Evolutionary conservation across 2,888 invertebrate genomes (phyloP), one percentile per base, ranked within the genome.

Genomic region (Brachylomia viminalis): DNA sequence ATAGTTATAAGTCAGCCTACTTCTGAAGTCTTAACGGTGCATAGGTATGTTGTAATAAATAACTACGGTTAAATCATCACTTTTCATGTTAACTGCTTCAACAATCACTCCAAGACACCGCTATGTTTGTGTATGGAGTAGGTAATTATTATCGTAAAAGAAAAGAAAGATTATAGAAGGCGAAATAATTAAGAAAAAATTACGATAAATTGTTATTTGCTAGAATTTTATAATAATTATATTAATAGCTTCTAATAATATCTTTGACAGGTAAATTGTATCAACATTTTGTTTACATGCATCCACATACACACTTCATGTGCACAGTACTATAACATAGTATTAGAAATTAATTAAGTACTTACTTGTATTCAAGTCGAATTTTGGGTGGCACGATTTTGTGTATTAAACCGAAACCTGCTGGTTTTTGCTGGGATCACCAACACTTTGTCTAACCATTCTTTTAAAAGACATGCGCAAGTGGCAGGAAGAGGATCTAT

Each of bases 41-140:
- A 72, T 52, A 54, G 30, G 59, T 27, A 58, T 72, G 30, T 70
- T 11, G 2, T 58, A 82, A 75, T 75, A 75, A 82, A 80, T 80
- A 58, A 65, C 47, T 69, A 47, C 71, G 38, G 65, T 75, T 71
- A 72, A 80, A 67, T 80, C 68, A 82, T 72, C 38, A 58, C 4
- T 80, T 13, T 74, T 49, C 13, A 64, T 38, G 45, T 47, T 84
- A 80, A 82, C 58, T 75, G 15, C 61, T 45, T 1, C 13, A 72
- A 75, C 68, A 80, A 75, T 61, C 70, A 72, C 49, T 54, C 54
- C 23, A 61, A 38, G 11, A 73, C 42, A 64, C 75, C 70, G 84
- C 74, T 79, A 71, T 74, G 66, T 79, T 70, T 54, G 73, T 58
- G 52, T 47, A 52, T 42, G 45, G 3, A 30, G 49, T n/a, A n/a